Evolutionary conservation across 2,113 vertebrate genomes (phyloP), one percentile per base, ranked within the genome.

Genomic region (Epinephelus moara): DNA sequence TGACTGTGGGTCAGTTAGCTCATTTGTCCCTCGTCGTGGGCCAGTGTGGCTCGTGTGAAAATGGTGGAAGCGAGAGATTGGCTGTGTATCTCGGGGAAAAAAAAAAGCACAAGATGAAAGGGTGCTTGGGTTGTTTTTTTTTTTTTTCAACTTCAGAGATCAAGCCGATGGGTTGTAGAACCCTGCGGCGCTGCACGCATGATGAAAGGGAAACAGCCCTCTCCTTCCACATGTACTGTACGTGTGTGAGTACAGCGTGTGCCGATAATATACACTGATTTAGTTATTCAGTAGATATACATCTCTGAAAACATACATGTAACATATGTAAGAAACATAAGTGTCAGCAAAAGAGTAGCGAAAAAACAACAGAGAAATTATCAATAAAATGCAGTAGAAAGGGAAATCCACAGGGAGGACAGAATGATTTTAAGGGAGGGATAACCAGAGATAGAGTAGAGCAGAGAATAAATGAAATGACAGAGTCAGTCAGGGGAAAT

Each of bases 91-190:
- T 55, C 27, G 27, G n/a, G 25, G 59, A 3, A 9, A 40, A 45
- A 45, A 75, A 78, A 81, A 74, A 59, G 52, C 75, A 64, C 14
- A 25, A 90, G 83, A 94, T 89, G 80, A 92, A 93, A 94, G 83
- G 80, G 77, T 78, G 87, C 82, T 67, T 45, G 82, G 79, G 62
- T 88, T 30, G 74, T 84, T 87, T 85, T 23, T 23, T 55, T 27
- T 27, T 27, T 75, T 82, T 85, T 82, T 75, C 76, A 84, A 92
- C 89, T 91, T 85, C 85, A 90, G 82, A 93, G 93, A 94, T 94
- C 90, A 94, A 94, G 88, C 88, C 79, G 80, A 91, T 89, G 90
- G 80, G 85, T 90, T 93, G 89, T 87, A 86, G 88, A 91, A 92
- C 85, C 93, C 91, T 87, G 87, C 84, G 77, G 93, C 82, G 56